phyloP scores from a whole-genome alignment of 1,140 invertebrate genomes.

The Lasioglossum albipes region DNA sequence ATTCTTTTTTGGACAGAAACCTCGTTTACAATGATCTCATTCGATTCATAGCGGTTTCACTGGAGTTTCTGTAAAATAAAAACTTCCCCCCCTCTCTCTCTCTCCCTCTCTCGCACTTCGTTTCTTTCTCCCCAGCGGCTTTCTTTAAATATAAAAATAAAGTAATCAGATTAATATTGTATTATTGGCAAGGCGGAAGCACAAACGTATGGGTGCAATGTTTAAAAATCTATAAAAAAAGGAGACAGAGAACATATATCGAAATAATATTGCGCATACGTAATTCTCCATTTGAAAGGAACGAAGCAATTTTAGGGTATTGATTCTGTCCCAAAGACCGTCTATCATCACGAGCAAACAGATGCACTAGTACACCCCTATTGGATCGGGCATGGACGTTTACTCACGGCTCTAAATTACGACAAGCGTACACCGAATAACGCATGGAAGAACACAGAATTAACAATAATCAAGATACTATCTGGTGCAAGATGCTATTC shows the following conservation, averaged over 20 bases:
- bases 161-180: slow-evolving; percentile 47
- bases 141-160: slow-evolving; percentile 46
- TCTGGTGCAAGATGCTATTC: too few relatives aligned
- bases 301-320: slow-evolving; percentile 2
- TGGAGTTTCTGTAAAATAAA: slow-evolving; percentile 30
- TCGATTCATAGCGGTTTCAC: background rate
- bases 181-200: slow-evolving; percentile 69
- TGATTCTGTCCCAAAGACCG: too few relatives aligned
- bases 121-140: slow-evolving; percentile 2
- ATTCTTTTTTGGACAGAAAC: slow-evolving; percentile 35
- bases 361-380: too few relatives aligned
- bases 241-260: slow-evolving; percentile 51
- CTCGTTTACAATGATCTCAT: slow-evolving; percentile 20
- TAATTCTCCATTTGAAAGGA: slow-evolving; percentile 29
- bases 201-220: slow-evolving; percentile 60
- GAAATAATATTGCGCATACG: slow-evolving; percentile 45
- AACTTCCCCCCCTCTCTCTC: background rate
- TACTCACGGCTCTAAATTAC: too few relatives aligned
- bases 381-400: too few relatives aligned
- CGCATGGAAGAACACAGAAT: too few relatives aligned
- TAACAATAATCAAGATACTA: too few relatives aligned
- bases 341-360: too few relatives aligned
- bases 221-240: slow-evolving; percentile 60
- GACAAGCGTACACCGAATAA: too few relatives aligned
- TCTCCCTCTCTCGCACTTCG: background rate